Percentiles rank a stretch among this genome's conserved stretches.
phyloP scores from a whole-genome alignment of 2,888 invertebrate species.

The Amphipoea oculea region DNA sequence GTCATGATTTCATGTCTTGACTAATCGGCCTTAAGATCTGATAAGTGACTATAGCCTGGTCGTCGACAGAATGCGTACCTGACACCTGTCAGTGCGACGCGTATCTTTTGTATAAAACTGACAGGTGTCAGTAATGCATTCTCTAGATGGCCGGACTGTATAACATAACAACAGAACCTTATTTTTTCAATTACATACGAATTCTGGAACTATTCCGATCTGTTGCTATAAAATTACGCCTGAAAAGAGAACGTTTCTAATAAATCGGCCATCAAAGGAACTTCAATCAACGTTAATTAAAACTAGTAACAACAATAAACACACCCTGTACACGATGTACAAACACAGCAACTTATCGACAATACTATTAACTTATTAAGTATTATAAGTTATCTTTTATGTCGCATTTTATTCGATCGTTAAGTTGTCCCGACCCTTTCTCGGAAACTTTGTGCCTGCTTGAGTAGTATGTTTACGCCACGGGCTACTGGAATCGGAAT shows the following conservation, averaged over 20 bases:
- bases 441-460: constrained; percentile 35
- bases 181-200: background rate
- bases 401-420: constrained; percentile 74
- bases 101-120: too few species aligned
- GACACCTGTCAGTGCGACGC: too few species aligned
- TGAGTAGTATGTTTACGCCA: background rate
- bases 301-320: background rate
- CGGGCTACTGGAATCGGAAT: constrained; percentile 4
- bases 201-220: too few species aligned
- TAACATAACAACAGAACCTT: too few species aligned
- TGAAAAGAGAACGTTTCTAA: background rate
- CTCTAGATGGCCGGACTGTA: too few species aligned
- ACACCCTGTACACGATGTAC: constrained; percentile 56
- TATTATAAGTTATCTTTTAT: constrained; percentile 76
- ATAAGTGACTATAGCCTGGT: too few species aligned
- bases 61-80: too few species aligned
- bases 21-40: too few species aligned
- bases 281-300: too few species aligned
- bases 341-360: constrained; percentile 63
- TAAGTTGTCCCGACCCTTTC: constrained; percentile 66
- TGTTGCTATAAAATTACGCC: background rate
- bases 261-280: background rate
- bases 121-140: too few species aligned
- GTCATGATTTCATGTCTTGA: too few species aligned
- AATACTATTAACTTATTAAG: constrained; percentile 71